Conservation (phyloP, 2,888 invertebrate genomes). For the Platerodrilus igneus region DNA sequence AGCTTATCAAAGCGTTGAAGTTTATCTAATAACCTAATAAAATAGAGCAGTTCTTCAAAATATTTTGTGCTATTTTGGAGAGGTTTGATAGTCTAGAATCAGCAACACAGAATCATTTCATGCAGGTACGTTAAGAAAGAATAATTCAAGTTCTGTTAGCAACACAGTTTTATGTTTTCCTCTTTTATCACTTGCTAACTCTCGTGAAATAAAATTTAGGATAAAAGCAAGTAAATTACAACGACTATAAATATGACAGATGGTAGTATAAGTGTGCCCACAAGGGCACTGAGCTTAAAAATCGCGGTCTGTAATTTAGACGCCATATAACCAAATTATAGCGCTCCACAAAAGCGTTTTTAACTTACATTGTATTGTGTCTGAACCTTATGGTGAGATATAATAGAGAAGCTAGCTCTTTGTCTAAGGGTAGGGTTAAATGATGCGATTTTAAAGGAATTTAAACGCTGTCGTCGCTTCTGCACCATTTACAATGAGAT, state of each 20-base stretch:
- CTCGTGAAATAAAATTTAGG: too few relatives aligned
- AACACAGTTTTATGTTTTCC: too few relatives aligned
- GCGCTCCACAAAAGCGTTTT: constrained; percentile 16
- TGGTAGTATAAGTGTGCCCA: constrained; percentile 19
- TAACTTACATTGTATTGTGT: constrained; percentile 16
- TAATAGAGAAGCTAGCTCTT: constrained; percentile 8
- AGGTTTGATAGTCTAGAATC: too few relatives aligned
- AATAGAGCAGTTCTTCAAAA: too few relatives aligned
- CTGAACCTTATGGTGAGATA: constrained; percentile 11
- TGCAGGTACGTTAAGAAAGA: too few relatives aligned
- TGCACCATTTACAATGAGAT: constrained; percentile 24
- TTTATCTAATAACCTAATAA: too few relatives aligned
- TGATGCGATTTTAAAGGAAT: constrained; percentile 27
- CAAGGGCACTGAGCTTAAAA: constrained; percentile 17
- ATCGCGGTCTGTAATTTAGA: constrained; percentile 25
- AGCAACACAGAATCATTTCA: too few relatives aligned
- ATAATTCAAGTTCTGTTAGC: too few relatives aligned
- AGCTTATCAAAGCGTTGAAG: too few relatives aligned
- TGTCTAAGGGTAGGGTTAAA: constrained; percentile 24
- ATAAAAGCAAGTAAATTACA: too few relatives aligned
- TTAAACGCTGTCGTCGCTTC: constrained; percentile 23
- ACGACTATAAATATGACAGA: constrained; percentile 24
- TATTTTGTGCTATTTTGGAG: too few relatives aligned
- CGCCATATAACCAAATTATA: constrained; percentile 19
- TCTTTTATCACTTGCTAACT: too few relatives aligned